Conservation (phyloP, 2,888 invertebrate species). For the Campoletis raptor region DNA sequence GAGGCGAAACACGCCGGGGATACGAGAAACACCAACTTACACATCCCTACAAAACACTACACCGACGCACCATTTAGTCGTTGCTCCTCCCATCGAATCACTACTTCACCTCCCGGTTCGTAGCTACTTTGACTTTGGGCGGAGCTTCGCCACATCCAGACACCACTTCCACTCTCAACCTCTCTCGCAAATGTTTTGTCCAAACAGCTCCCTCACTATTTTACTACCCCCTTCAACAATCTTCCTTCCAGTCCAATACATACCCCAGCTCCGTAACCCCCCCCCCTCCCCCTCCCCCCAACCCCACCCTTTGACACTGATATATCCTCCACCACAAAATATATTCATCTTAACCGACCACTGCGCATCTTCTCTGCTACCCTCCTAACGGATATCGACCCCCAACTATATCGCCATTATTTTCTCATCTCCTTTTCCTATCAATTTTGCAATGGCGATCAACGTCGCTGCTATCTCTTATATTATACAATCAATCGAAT, state of each 20-base stretch:
- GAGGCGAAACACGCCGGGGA: conserved; percentile 27
- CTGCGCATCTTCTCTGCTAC: conserved; percentile 35
- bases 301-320: not conserved
- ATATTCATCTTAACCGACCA: conserved; percentile 3
- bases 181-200: conserved; percentile 54
- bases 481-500: not conserved
- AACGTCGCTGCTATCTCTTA: not conserved
- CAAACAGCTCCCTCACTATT: conserved; percentile 63
- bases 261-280: not conserved
- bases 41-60: not conserved
- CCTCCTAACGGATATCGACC: conserved; percentile 24
- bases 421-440: not conserved
- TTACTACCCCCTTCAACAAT: conserved; percentile 51
- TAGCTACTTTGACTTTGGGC: conserved; percentile 80
- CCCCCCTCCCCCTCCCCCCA: no score
- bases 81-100: conserved; percentile 82
- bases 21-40: not conserved
- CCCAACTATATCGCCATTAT: conserved; percentile 23
- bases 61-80: conserved; percentile 73
- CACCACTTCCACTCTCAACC: conserved; percentile 69
- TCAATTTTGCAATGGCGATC: conserved; percentile 9
- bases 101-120: conserved; percentile 81
- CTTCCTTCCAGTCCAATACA: not conserved
- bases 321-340: conserved; percentile 21
- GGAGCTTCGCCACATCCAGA: conserved; percentile 81